phyloP scores from a whole-genome alignment of 1,140 invertebrate species.

The Euura lappo region DNA sequence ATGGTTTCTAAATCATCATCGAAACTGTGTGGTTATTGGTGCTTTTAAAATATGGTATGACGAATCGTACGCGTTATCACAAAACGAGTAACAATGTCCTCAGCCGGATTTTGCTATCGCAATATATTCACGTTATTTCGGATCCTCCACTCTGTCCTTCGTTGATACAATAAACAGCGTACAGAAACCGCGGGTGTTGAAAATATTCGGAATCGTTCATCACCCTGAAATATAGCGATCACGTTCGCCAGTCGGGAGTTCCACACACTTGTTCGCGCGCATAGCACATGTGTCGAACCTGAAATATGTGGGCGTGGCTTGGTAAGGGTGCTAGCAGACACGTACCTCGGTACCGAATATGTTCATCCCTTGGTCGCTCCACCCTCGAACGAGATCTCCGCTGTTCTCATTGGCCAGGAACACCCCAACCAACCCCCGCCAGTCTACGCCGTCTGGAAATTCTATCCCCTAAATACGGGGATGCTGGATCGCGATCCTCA shows the following conservation, averaged over 20 bases:
- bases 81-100: not conserved
- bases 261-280: constrained; percentile 21
- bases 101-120: not conserved
- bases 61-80: not conserved
- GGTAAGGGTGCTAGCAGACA: constrained; percentile 52
- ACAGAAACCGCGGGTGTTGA: constrained; percentile 39
- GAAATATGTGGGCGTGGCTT: constrained; percentile 63
- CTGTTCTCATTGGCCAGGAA: constrained; percentile 47
- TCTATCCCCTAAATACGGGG: constrained; percentile 52
- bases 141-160: no score
- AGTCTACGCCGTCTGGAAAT: constrained; percentile 41
- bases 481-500: constrained; percentile 47
- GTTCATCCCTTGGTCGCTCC: constrained; percentile 57
- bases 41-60: not conserved
- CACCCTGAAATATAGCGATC: constrained; percentile 50
- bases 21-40: no score
- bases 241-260: not conserved
- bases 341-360: constrained; percentile 58
- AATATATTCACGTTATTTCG: no score
- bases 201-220: constrained; percentile 60
- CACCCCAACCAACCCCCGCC: constrained; percentile 43
- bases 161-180: constrained; percentile 1
- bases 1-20: no score
- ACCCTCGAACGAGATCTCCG: constrained; percentile 50
- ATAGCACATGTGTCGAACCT: constrained; percentile 60